Evolutionary conservation across 2,113 vertebrate genomes (phyloP).

Genomic region (Dendropsophus ebraccatus): DNA sequence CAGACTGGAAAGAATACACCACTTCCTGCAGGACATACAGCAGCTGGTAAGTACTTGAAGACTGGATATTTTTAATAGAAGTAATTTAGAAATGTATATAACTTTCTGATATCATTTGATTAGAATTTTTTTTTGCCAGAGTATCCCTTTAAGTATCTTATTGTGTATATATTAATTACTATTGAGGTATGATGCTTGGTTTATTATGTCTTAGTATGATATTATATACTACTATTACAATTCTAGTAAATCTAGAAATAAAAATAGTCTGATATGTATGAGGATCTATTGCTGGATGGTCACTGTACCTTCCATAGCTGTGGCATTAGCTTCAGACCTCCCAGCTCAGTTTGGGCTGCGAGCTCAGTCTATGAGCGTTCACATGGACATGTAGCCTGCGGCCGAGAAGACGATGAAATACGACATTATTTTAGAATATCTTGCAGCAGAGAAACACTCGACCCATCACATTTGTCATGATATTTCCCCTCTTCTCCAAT

Average conservation of each 20-base stretch:
- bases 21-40: too few species aligned
- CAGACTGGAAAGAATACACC: too few species aligned
- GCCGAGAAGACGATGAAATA: slow-evolving; percentile 28
- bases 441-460: not conserved
- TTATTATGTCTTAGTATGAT: not conserved
- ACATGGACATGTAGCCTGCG: slow-evolving; percentile 38
- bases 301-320: not conserved
- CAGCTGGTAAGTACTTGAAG: too few species aligned
- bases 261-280: not conserved
- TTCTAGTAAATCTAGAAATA: not conserved
- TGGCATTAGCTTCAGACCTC: slow-evolving; percentile 28
- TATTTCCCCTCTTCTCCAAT: not conserved
- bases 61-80: too few species aligned
- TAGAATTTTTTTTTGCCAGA: too few species aligned
- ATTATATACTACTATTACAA: not conserved
- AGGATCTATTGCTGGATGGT: slow-evolving; percentile 22
- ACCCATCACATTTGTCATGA: not conserved
- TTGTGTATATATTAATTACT: not conserved
- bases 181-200: not conserved
- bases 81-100: too few species aligned
- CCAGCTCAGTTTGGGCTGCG: slow-evolving; percentile 11
- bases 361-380: slow-evolving; percentile 29
- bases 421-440: slow-evolving; percentile 20
- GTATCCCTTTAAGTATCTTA: not conserved
- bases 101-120: too few species aligned